Evolutionary conservation across 2,113 vertebrate species (phyloP).

Genomic region (Anas platyrhynchos): DNA sequence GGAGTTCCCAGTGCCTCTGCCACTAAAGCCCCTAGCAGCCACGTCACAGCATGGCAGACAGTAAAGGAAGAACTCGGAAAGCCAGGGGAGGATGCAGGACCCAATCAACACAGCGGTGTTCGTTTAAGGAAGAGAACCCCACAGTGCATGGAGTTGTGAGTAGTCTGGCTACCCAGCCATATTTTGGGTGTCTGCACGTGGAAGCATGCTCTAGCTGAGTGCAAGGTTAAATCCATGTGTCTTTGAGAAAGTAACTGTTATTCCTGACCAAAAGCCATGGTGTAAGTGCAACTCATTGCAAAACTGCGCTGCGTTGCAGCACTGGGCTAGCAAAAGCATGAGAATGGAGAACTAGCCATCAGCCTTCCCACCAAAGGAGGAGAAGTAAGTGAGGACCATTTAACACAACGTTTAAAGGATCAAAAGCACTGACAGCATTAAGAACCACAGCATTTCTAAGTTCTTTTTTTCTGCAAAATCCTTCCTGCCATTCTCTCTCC

Average conservation of each 20-base stretch:
- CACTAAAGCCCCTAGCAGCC: not conserved
- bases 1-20: not conserved
- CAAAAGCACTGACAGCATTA: not conserved
- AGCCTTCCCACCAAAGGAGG: not conserved
- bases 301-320: slow-evolving; percentile 2
- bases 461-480: not conserved
- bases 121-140: not conserved
- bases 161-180: not conserved
- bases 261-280: not conserved
- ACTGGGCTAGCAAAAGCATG: not conserved
- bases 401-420: not conserved
- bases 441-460: not conserved
- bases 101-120: not conserved
- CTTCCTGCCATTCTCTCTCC: not conserved
- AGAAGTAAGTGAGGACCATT: not conserved
- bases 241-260: not conserved
- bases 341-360: not conserved
- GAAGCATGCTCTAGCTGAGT: not conserved
- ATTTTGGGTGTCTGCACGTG: not conserved
- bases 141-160: not conserved
- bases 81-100: not conserved
- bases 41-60: rapidly evolving
- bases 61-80: not conserved
- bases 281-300: not conserved
- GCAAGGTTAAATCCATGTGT: not conserved